phyloP scores from a whole-genome alignment of 2,797 vertebrate species.

The Falco biarmicus region DNA sequence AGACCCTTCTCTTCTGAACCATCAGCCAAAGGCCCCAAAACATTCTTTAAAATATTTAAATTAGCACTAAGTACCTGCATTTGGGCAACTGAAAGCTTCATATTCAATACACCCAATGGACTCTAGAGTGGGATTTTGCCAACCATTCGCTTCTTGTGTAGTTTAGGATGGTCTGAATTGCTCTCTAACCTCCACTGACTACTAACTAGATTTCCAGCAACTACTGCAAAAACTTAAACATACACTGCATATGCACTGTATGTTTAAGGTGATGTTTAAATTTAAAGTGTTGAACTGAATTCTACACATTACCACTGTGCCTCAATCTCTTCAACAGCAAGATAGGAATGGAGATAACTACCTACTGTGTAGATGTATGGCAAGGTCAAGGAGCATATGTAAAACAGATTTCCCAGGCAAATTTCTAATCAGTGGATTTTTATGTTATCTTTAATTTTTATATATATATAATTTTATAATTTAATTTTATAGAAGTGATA shows the following conservation, averaged over 20 bases:
- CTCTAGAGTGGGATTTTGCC: neutral
- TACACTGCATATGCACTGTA: neutral
- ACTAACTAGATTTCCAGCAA: neutral
- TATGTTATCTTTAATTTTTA: neutral
- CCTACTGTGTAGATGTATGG: neutral
- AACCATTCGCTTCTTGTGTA: neutral
- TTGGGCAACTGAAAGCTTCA: neutral
- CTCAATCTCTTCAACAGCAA: neutral
- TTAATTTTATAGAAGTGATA: neutral
- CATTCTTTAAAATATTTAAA: neutral
- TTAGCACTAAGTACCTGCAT: neutral
- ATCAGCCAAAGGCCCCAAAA: neutral
- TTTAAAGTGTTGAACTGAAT: neutral
- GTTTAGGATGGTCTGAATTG: neutral
- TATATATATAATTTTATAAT: no score
- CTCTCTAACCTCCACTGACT: neutral
- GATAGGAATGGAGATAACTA: neutral
- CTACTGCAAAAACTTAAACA: neutral
- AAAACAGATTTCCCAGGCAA: neutral
- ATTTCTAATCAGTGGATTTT: rapidly evolving
- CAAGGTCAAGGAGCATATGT: rapidly evolving
- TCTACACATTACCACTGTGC: neutral
- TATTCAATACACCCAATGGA: neutral
- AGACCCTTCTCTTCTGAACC: neutral
- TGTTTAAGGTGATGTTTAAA: neutral